Conservation (phyloP, 2,113 vertebrate genomes). For the Eclectus roratus region DNA sequence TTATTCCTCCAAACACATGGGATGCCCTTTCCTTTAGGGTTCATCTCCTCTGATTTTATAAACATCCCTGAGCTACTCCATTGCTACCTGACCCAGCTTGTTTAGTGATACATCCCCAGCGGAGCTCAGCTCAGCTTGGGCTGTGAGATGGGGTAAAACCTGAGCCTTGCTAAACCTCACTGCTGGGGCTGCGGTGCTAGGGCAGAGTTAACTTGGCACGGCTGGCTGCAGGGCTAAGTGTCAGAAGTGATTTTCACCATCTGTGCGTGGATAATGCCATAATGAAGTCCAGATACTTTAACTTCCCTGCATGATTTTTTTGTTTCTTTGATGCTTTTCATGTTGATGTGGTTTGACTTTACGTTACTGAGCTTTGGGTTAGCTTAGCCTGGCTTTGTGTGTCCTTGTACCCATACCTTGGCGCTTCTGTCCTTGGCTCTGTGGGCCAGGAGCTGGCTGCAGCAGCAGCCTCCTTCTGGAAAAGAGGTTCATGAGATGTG, state of each 20-base stretch:
- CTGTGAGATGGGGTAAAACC: background rate
- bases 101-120: background rate
- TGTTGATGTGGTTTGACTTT: background rate
- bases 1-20: background rate
- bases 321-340: background rate
- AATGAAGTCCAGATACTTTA: background rate
- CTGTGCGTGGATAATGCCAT: background rate
- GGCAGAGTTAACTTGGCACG: background rate
- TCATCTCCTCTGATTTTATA: background rate
- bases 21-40: conserved; percentile 15
- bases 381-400: background rate
- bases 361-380: background rate
- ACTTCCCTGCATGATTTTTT: background rate
- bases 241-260: background rate
- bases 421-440: background rate
- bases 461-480: background rate
- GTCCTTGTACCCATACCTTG: background rate
- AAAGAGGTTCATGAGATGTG: background rate
- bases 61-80: background rate
- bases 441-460: background rate
- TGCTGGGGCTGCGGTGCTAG: fast-evolving
- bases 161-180: conserved; percentile 26
- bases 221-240: background rate
- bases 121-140: background rate
- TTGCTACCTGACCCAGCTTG: background rate